These are phyloP conservation scores for Lucilia cuprina DNA, from an alignment of 1,140 invertebrate genomes.

Conservation along the genomic window DNA sequence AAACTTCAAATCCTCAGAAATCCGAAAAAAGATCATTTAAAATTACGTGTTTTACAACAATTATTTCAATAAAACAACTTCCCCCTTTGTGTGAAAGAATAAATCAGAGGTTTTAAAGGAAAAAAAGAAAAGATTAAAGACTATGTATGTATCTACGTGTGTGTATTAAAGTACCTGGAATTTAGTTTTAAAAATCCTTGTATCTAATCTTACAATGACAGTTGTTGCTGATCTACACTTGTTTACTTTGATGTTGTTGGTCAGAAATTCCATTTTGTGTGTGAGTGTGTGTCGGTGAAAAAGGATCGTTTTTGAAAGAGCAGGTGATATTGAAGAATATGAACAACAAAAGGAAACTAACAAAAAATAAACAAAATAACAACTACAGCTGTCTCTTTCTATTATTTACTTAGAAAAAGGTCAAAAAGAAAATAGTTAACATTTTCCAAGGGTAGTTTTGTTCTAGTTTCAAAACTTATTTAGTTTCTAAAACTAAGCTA, in stretches of 20 bases:
- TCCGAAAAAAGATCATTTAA: neutral
- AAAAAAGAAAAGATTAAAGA: no score
- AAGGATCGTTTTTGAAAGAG: neutral
- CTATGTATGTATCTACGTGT: no score
- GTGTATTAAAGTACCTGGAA: neutral
- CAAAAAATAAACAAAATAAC: neutral
- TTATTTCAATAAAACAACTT: neutral
- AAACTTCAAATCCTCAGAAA: neutral
- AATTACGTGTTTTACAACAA: neutral
- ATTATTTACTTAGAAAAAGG: neutral
- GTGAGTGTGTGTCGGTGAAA: no score
- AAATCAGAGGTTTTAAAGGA: no score
- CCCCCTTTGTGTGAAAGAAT: no score
- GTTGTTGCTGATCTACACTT: neutral
- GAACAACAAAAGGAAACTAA: neutral
- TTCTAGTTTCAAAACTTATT: neutral
- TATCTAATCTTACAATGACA: neutral
- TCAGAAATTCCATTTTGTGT: neutral
- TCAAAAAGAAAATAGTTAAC: neutral
- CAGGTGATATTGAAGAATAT: neutral
- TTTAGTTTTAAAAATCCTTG: neutral
- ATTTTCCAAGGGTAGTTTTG: neutral
- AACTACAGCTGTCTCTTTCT: neutral
- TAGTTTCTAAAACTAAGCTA: no score
- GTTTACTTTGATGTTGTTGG: neutral